Conservation (phyloP, 2,888 invertebrate species). For the Diabrotica balteata region DNA sequence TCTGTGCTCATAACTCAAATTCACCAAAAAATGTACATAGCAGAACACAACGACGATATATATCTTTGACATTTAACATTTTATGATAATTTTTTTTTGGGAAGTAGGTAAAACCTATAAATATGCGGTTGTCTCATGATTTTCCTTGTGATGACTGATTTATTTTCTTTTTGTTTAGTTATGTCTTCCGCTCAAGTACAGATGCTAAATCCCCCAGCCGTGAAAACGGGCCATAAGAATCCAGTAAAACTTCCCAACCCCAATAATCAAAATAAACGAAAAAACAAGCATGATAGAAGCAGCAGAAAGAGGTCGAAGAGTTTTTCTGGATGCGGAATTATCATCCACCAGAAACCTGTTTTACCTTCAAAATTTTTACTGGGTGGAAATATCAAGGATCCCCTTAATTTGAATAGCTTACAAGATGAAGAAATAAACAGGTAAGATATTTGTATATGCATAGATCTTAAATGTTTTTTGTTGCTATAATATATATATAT, state of each 20-base stretch:
- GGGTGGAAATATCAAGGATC: constrained; percentile 95
- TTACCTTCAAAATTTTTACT: constrained; percentile 92
- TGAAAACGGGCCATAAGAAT: constrained; percentile 31
- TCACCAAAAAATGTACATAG: too few species aligned
- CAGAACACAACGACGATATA: too few species aligned
- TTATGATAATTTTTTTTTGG: too few species aligned
- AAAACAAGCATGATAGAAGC: constrained; percentile 59
- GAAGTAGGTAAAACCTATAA: too few species aligned
- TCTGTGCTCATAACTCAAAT: too few species aligned
- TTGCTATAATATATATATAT: too few species aligned
- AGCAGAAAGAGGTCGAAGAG: constrained; percentile 70
- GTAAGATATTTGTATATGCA: constrained; percentile 5
- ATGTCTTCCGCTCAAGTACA: constrained; percentile 62
- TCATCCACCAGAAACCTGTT: constrained; percentile 73
- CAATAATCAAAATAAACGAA: constrained; percentile 46
- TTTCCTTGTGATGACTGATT: too few species aligned
- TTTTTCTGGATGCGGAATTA: constrained; percentile 64
- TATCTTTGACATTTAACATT: too few species aligned
- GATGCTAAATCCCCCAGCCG: constrained; percentile 53
- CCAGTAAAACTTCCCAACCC: constrained; percentile 30
- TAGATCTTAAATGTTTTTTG: too few species aligned
- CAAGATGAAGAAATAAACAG: constrained; percentile 74
- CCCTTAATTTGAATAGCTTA: constrained; percentile 90
- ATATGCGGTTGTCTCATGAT: too few species aligned
- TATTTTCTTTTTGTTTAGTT: constrained; percentile 21